Evolutionary conservation across 2,888 invertebrate genomes (phyloP), one percentile per base, ranked within the genome.

Genomic region (Phyllotreta cruciferae): DNA sequence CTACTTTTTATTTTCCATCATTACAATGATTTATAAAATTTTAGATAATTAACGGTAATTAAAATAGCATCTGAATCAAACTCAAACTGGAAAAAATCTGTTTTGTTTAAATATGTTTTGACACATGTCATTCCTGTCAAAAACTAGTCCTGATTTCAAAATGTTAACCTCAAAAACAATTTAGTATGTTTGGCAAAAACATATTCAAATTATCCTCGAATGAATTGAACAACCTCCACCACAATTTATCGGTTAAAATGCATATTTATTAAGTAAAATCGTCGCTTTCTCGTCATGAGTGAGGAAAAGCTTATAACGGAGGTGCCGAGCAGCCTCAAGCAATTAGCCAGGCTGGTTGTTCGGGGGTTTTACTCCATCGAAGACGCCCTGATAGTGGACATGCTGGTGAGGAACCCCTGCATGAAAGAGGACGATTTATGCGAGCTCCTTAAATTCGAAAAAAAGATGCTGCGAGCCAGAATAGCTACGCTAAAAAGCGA

Each of bases 401-500:
- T 98, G 93, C 84, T 98, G 47, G 95, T 98, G 50, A 85, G 96
- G 75, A 95, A 97, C 84, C 96, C 96, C 24, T 97, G 97, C 78
- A 92, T 92, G 92, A 94, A 93, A 81, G 93, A 94, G 81, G 93
- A 93, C 77, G 94, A 94, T 76, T 91, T 90, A 74, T 93, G 94
- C 72, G 96, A 97, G 79, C 83, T 97, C 50, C 80, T 98, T 35
- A 94, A 94, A 77, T 96, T 97, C 79, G 98, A 98, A 80, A 87
- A 93, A 66, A 96, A 97, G 85, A 94, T 96, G 88, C 83, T 98
- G 57, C 85, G 97, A 74, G 91, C 94, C 1, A 85, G 94, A 72
- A 92, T 98, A 80, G 86, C 94, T 0, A 90, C 90, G 0, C 81
- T 98, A 64, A 91, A 92, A 79, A 94, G 89, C 77, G 98, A 98